Base-by-base conservation (phyloP, 2,113 vertebrate genomes). In the Eulemur rufifrons region DNA sequence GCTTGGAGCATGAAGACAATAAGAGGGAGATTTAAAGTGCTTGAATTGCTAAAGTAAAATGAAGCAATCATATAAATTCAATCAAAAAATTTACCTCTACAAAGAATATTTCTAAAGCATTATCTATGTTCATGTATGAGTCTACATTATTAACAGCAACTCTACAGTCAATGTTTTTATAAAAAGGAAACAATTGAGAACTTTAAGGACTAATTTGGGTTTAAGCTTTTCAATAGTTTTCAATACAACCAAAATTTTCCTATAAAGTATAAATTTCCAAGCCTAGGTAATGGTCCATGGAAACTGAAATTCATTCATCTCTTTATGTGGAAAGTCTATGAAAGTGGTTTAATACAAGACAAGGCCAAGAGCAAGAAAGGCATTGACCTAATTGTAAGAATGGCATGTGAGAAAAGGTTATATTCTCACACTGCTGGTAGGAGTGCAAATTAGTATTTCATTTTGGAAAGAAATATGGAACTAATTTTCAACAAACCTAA, bases 41-140 rank as follows among this genome's bases (percentile, higher is more conserved):
- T 92, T 95, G 94, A 98, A 97, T 89, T 94, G 56, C 82, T 54
- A 86, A 77, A 94, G 81, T 96, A 95, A 95, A 98, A 5, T 29
- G 54, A 91, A 94, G 66, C 97, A 98, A 80, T 95, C 97, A 97
- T 73, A 98, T 52, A 91, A 83, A 97, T 94, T 98, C 95, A 96
- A 97, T 83, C 89, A 96, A 61, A 37, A 97, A 78, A 97, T 98
- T 98, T 96, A 94, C 64, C 47, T 95, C 71, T 39, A 27, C 0
- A 1, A 71, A 29, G 4, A 93, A 91, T 59, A 42, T 97, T 74
- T 74, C 88, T 83, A 86, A 71, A 92, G 97, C 34, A 45, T 80
- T 93, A 85, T 71, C n/a, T 77, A 56, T 68, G 64, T 92, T 89
- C 56, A 84, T 39, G 29, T 54, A 64, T 89, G 74, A 54, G 13